These are phyloP conservation scores for Odontomachus brunneus DNA, from an alignment of 1,140 invertebrate species.

Conservation along the genomic window DNA sequence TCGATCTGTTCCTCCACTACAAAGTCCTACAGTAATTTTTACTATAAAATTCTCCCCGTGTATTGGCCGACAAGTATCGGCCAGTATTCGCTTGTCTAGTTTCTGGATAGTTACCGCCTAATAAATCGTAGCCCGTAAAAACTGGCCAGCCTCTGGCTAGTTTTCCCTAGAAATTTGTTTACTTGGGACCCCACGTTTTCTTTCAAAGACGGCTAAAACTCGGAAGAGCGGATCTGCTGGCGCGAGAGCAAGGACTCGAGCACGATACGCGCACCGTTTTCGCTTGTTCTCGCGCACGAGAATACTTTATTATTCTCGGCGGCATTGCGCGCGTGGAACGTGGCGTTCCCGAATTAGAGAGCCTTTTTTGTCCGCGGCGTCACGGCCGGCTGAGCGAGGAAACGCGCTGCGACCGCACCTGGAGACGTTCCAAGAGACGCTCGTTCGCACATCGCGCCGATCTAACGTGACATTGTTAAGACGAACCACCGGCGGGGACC, in stretches of 20 bases:
- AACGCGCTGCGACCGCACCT: slow-evolving; percentile 67
- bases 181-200: too few relatives aligned
- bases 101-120: too few relatives aligned
- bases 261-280: slow-evolving; percentile 14
- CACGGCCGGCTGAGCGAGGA: slow-evolving; percentile 31
- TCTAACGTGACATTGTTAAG: slow-evolving; percentile 70
- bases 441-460: slow-evolving; percentile 65
- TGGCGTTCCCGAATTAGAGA: slow-evolving; percentile 76
- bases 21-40: too few relatives aligned
- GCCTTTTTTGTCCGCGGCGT: slow-evolving; percentile 63
- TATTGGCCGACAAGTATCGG: too few relatives aligned
- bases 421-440: slow-evolving; percentile 78
- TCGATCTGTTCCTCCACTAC: too few relatives aligned
- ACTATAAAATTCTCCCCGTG: too few relatives aligned
- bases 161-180: too few relatives aligned
- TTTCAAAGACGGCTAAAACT: background rate
- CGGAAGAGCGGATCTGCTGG: background rate
- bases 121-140: too few relatives aligned
- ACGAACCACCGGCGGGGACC: slow-evolving; percentile 26
- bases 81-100: too few relatives aligned
- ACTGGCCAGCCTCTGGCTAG: too few relatives aligned
- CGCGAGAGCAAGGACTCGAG: background rate
- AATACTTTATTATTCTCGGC: slow-evolving; percentile 74
- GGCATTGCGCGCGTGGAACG: slow-evolving; percentile 66
- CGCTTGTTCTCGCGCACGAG: slow-evolving; percentile 39